These are phyloP conservation scores for Apistogramma diplotaenia DNA, from an alignment of 2,113 vertebrate genomes.

Conservation along the genomic window DNA sequence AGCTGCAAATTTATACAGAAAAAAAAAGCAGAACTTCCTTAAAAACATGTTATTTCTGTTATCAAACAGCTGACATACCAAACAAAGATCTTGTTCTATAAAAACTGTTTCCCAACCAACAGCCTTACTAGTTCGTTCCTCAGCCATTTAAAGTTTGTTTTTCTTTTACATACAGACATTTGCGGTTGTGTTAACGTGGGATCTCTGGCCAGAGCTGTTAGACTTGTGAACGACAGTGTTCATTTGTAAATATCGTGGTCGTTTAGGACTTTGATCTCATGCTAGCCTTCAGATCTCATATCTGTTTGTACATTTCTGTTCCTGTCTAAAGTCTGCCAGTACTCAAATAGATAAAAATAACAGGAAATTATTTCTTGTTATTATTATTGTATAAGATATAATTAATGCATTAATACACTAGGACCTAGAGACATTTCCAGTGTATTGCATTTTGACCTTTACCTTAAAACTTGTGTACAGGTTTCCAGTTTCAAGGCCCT, in stretches of 20 bases:
- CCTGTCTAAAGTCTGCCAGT: background rate
- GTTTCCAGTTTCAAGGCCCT: background rate
- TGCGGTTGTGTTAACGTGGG: background rate
- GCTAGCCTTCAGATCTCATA: background rate
- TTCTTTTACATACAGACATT: background rate
- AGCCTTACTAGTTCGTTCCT: background rate
- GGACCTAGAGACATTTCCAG: background rate
- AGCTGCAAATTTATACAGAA: background rate
- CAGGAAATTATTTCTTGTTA: background rate
- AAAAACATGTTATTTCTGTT: background rate
- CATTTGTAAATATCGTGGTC: background rate
- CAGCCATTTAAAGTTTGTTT: background rate
- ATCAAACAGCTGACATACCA: background rate
- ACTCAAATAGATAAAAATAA: background rate
- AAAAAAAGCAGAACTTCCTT: background rate
- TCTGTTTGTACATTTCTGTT: background rate
- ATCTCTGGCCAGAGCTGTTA: background rate
- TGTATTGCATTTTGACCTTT: background rate
- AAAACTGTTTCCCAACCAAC: background rate
- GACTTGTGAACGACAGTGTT: background rate
- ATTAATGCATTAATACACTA: background rate
- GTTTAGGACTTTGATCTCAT: background rate
- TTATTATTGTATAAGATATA: background rate
- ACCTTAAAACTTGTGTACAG: background rate
- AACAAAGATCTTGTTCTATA: background rate